phyloP scores from a whole-genome alignment of 2,888 invertebrate species.

The Melangyna quadrimaculata region DNA sequence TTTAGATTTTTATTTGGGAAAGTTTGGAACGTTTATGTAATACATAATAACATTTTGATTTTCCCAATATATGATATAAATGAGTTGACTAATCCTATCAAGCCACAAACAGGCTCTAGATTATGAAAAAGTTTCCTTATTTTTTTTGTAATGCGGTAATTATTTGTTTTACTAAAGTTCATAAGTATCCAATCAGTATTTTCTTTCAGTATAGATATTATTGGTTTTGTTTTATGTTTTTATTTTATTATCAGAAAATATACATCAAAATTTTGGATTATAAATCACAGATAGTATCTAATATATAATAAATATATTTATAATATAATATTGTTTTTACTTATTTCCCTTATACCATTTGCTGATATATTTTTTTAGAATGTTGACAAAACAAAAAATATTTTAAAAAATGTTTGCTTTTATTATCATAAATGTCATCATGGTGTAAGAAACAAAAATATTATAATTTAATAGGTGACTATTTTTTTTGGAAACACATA shows the following conservation, averaged over 20 bases:
- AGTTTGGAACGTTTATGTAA: slow-evolving; percentile 47
- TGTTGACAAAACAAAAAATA: slow-evolving; percentile 60
- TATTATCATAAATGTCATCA: slow-evolving; percentile 41
- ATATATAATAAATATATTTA: slow-evolving; percentile 68
- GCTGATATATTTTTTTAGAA: slow-evolving; percentile 65
- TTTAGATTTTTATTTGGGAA: slow-evolving; percentile 72
- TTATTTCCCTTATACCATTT: slow-evolving; percentile 52
- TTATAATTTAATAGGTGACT: slow-evolving; percentile 52
- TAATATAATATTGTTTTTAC: slow-evolving; percentile 63
- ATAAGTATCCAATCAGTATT: slow-evolving; percentile 73
- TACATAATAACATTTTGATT: slow-evolving; percentile 40
- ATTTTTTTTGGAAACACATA: slow-evolving; percentile 77
- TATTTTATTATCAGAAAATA: slow-evolving; percentile 79
- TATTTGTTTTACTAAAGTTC: slow-evolving; percentile 59
- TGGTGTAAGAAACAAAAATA: slow-evolving; percentile 56
- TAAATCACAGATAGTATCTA: slow-evolving; percentile 82
- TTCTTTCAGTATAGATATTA: slow-evolving; percentile 73
- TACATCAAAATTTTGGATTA: slow-evolving; percentile 82
- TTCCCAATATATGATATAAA: slow-evolving; percentile 50
- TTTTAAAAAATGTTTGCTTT: slow-evolving; percentile 19
- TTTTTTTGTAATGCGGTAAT: slow-evolving; percentile 68
- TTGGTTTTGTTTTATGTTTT: slow-evolving; percentile 60
- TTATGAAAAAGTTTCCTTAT: slow-evolving; percentile 30
- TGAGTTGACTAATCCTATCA: slow-evolving; percentile 70
- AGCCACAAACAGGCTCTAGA: slow-evolving; percentile 73